Conservation (phyloP, 2,888 invertebrate genomes). For the Nomada hirtipes region DNA sequence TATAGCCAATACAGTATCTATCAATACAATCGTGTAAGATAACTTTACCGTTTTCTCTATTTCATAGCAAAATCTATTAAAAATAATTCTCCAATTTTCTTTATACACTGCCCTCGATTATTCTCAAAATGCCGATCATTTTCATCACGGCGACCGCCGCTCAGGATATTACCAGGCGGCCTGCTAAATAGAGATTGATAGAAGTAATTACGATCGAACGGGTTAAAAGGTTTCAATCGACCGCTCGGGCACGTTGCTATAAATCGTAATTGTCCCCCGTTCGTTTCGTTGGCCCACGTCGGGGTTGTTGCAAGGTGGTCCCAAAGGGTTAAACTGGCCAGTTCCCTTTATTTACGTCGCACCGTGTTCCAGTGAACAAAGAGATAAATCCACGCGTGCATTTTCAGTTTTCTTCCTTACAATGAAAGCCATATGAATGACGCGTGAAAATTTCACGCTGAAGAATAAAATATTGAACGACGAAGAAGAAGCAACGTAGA, state of each 20-base stretch:
- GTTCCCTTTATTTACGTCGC: slow-evolving; percentile 38
- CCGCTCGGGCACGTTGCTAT: slow-evolving; percentile 22
- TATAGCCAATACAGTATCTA: too few relatives aligned
- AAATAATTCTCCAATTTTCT: neutral
- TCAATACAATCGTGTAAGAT: too few relatives aligned
- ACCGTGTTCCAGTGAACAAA: slow-evolving; percentile 13
- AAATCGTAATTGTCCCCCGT: slow-evolving; percentile 33
- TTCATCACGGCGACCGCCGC: neutral
- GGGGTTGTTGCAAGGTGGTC: slow-evolving; percentile 12
- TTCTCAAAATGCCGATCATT: neutral
- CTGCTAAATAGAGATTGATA: slow-evolving; percentile 37
- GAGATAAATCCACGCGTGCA: neutral
- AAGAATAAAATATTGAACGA: neutral
- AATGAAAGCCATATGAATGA: neutral
- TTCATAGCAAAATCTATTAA: too few relatives aligned
- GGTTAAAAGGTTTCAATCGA: slow-evolving; percentile 55
- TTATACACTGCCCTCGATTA: neutral
- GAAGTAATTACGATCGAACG: slow-evolving; percentile 38
- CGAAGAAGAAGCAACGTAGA: slow-evolving; percentile 32
- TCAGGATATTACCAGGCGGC: neutral
- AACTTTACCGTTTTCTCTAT: neutral
- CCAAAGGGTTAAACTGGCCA: slow-evolving; percentile 21
- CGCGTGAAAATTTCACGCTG: neutral
- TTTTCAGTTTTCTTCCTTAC: neutral
- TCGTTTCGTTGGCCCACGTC: neutral